A percentile compares a stretch with the other conserved stretches of the same genome.
Evolutionary conservation across 1,140 invertebrate species (phyloP).

Genomic region (Goniozus legneri): DNA sequence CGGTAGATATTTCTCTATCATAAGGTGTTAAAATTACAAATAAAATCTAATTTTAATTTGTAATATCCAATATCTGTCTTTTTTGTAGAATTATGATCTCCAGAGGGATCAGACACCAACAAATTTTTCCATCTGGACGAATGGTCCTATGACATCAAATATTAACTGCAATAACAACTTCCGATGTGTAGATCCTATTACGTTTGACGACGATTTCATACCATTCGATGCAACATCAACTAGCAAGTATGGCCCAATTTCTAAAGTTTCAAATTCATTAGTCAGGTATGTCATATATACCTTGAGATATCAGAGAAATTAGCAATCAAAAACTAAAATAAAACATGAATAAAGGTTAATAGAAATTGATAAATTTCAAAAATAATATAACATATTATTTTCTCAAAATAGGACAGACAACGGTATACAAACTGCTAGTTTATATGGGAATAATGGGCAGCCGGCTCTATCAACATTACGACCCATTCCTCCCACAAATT

Average conservation of each 20-base stretch:
- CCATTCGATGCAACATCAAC: slow-evolving; percentile 71
- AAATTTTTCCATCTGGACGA: slow-evolving; percentile 52
- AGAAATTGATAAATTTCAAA: too few species aligned
- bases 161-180: slow-evolving; percentile 57
- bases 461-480: slow-evolving; percentile 48
- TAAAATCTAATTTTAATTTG: not conserved
- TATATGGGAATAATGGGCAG: slow-evolving; percentile 44
- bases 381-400: too few species aligned
- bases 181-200: slow-evolving; percentile 62
- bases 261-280: slow-evolving; percentile 60
- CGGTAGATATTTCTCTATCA: slow-evolving; percentile 22
- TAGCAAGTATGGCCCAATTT: slow-evolving; percentile 79
- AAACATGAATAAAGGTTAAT: slow-evolving; percentile 6
- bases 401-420: slow-evolving; percentile 31
- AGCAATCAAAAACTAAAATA: slow-evolving; percentile 1
- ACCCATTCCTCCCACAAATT: slow-evolving; percentile 56
- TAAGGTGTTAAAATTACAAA: slow-evolving; percentile 1
- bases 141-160: slow-evolving; percentile 41
- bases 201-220: slow-evolving; percentile 71
- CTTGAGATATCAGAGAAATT: not conserved
- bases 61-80: slow-evolving; percentile 1
- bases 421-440: slow-evolving; percentile 40
- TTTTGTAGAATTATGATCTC: slow-evolving; percentile 42
- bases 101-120: slow-evolving; percentile 45
- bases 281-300: slow-evolving; percentile 34